Evolutionary conservation across 1,140 invertebrate genomes (phyloP).

Genomic region (Diprion similis): DNA sequence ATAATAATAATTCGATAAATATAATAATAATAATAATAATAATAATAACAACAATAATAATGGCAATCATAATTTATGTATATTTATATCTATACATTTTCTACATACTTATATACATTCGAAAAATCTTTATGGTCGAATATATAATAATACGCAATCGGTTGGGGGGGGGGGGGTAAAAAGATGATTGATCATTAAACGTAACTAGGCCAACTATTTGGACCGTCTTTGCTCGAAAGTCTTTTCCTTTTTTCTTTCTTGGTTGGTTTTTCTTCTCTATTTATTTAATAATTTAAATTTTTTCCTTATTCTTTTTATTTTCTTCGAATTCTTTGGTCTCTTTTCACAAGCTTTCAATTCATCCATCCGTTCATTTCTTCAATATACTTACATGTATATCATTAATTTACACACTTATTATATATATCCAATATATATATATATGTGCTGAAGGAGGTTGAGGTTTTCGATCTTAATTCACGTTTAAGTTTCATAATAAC

Average conservation of each 20-base stretch:
- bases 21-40: too few species aligned
- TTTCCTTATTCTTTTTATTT: conserved; percentile 3
- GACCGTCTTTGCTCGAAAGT: conserved; percentile 13
- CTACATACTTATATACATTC: not conserved
- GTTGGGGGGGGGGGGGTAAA: not conserved
- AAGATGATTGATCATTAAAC: not conserved
- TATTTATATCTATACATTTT: conserved; percentile 17
- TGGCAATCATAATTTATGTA: conserved; percentile 51
- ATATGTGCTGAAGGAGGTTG: too few species aligned
- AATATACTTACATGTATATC: conserved; percentile 21
- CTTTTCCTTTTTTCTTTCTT: conserved; percentile 20
- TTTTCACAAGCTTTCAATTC: conserved; percentile 17
- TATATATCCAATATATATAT: too few species aligned
- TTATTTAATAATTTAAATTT: conserved; percentile 12
- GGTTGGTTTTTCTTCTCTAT: conserved; percentile 23
- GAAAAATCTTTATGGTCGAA: too few species aligned
- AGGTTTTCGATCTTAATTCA: too few species aligned
- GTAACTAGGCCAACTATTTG: conserved; percentile 1
- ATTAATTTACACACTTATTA: not conserved
- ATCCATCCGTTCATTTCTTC: conserved; percentile 14
- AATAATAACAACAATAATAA: conserved; percentile 53
- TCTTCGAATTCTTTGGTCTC: conserved; percentile 10
- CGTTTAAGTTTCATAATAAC: too few species aligned
- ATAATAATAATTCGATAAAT: conserved; percentile 49
- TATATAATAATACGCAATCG: not conserved